Base-by-base conservation (phyloP, 35 echinoderm and acorn worm genomes). In the Patiria miniata region DNA sequence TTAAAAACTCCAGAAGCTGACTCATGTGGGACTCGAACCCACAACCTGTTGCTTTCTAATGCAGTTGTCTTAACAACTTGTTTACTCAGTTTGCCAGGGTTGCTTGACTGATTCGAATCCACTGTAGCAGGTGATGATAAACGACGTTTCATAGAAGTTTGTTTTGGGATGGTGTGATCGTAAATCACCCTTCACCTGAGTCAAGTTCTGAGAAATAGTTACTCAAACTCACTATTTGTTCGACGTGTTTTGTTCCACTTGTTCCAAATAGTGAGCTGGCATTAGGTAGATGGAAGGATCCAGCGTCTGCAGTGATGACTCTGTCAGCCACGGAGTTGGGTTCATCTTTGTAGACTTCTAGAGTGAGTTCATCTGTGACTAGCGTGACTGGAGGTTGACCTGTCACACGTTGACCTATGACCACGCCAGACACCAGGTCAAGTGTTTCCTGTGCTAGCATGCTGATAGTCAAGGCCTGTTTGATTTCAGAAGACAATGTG, bases 311-410 rank as follows among this genome's bases (percentile, higher is more conserved):
- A 15, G 1, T 34, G 21, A 87, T 10, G 0, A 0, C 16, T 39
- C 40, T 54, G 23, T 77, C 52, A 1, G 73, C 86, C 40, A 87
- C 38, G 23, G 77, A 53, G 34, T 18, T 7, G 8, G 69, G 38
- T 37, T 78, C 51, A 6, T 79, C 86, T 10, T 53, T 40, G 34
- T 40, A 78, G 34, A 87, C 50, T 54, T 87, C 68, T 26, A 77
- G 68, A 38, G 39, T 78, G 28, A 87, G 32, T 12, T 47, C 2
- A 23, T 51, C 68, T 2, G 86, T 79, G 4, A 79, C 77, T 32
- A 87, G 51, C 2, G 53, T 21, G 39, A 58, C 69, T 6, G 86
- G 86, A 32, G 86, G 86, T 19, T 87, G 86, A 4, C 86, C 86
- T 33, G 38, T 44, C 47, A 87, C 86, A 19, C 68, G 39, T 40